These are phyloP conservation scores for Ammodytes dubius DNA, from an alignment of 2,113 vertebrate species.

Conservation along the genomic window DNA sequence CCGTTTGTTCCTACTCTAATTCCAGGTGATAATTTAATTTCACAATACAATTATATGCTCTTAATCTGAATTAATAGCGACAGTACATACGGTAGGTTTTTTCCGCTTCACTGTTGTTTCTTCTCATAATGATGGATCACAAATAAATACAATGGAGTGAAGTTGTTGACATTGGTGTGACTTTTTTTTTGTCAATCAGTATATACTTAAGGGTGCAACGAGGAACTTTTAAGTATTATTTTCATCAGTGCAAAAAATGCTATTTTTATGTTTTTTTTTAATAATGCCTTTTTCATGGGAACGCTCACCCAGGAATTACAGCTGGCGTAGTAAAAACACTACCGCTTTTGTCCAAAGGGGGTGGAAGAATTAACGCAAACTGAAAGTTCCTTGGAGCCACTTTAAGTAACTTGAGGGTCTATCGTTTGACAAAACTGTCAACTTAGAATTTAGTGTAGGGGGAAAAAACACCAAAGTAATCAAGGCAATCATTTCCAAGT, in stretches of 20 bases:
- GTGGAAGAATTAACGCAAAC: too few relatives aligned
- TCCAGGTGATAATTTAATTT: conserved; percentile 43
- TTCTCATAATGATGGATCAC: conserved; percentile 48
- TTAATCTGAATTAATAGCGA: conserved; percentile 38
- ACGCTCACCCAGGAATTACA: too few relatives aligned
- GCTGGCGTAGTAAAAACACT: too few relatives aligned
- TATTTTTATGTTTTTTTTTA: too few relatives aligned
- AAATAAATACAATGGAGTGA: conserved; percentile 53
- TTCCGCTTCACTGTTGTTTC: conserved; percentile 55
- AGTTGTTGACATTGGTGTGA: conserved; percentile 9
- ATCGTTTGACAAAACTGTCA: too few relatives aligned
- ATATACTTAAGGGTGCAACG: too few relatives aligned
- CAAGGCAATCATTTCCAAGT: not conserved
- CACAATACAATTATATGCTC: conserved; percentile 54
- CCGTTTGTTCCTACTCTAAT: conserved; percentile 48
- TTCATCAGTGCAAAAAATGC: too few relatives aligned
- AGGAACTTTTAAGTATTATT: too few relatives aligned
- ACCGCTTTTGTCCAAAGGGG: too few relatives aligned
- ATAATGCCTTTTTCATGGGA: too few relatives aligned
- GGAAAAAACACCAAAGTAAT: not conserved
- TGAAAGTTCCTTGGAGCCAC: too few relatives aligned
- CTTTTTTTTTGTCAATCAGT: not conserved
- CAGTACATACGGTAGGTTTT: conserved; percentile 33
- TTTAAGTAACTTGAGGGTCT: not conserved
- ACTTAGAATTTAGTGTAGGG: not conserved